phyloP scores from a whole-genome alignment of 2,888 invertebrate genomes.

The Morpho helenor region DNA sequence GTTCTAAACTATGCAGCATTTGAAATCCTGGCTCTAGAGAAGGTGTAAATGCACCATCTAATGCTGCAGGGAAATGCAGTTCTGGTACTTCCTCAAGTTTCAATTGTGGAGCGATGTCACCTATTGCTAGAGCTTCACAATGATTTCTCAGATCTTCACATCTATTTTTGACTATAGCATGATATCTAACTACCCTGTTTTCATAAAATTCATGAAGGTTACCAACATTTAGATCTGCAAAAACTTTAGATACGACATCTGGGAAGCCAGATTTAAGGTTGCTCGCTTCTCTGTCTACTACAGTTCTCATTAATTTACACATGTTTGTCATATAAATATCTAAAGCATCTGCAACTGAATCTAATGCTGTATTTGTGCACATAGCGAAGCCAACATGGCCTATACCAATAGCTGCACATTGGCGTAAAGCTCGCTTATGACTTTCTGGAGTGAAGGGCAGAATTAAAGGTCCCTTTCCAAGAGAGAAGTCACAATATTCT shows the following conservation, averaged over 20 bases:
- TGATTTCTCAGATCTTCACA: constrained; percentile 50
- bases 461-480: constrained; percentile 61
- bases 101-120: constrained; percentile 57
- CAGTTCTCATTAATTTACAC: constrained; percentile 62
- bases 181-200: constrained; percentile 59
- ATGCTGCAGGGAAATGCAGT: constrained; percentile 72
- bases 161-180: constrained; percentile 53
- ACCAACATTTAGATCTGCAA: constrained; percentile 64
- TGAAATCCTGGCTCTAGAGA: constrained; percentile 82
- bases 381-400: constrained; percentile 61
- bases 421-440: constrained; percentile 61
- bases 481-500: constrained; percentile 65
- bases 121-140: constrained; percentile 55
- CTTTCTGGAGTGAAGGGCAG: constrained; percentile 69
- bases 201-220: constrained; percentile 67
- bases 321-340: constrained; percentile 66
- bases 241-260: constrained; percentile 69
- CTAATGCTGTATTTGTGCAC: constrained; percentile 61
- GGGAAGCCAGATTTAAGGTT: constrained; percentile 63
- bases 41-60: constrained; percentile 74
- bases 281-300: constrained; percentile 63
- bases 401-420: constrained; percentile 67
- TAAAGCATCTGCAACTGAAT: constrained; percentile 58
- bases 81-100: constrained; percentile 75
- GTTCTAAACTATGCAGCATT: constrained; percentile 82